Evolutionary conservation across 2,113 vertebrate species (phyloP).

Genomic region (Ploceus nigricollis): DNA sequence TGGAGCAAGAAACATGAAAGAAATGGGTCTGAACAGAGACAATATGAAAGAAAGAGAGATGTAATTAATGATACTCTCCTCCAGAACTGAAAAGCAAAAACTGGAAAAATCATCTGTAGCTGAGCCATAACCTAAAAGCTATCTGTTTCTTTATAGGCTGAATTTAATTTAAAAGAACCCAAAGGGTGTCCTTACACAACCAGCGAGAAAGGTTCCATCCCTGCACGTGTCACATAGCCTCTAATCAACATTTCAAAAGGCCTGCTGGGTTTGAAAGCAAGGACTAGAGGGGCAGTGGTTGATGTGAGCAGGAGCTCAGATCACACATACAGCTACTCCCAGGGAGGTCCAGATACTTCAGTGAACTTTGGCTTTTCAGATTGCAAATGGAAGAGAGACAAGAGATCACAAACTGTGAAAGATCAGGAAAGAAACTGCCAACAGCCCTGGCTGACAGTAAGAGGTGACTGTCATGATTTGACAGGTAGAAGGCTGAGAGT

Average conservation of each 20-base stretch:
- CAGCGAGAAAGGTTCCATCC: neutral
- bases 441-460: neutral
- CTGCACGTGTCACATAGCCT: neutral
- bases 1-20: neutral
- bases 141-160: neutral
- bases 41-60: neutral
- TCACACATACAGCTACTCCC: neutral
- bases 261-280: neutral
- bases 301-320: neutral
- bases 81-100: neutral
- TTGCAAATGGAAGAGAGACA: neutral
- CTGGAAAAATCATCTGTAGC: neutral
- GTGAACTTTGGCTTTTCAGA: neutral
- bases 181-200: neutral
- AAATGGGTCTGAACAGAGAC: neutral
- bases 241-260: neutral
- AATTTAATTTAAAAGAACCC: neutral
- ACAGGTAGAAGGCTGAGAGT: neutral
- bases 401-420: neutral
- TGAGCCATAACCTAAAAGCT: neutral
- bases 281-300: neutral
- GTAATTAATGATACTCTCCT: neutral
- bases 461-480: neutral
- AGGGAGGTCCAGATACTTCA: neutral
- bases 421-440: neutral